Evolutionary conservation across 2,113 vertebrate genomes (phyloP).

Genomic region (Hippocampus mohnikei): DNA sequence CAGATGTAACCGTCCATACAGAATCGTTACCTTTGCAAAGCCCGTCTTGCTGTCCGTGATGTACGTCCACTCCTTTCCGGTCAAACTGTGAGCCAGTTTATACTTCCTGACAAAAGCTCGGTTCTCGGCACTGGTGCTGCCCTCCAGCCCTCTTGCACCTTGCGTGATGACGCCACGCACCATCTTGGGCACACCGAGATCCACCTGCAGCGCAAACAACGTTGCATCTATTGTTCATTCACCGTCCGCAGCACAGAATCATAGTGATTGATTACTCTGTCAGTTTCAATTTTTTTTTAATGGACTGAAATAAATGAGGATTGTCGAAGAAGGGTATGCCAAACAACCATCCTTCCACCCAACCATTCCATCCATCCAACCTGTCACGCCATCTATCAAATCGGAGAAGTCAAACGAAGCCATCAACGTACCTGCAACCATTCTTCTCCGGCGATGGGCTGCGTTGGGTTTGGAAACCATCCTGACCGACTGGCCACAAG

Average conservation of each 20-base stretch:
- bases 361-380: not conserved
- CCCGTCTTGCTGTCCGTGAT: slow-evolving; percentile 85
- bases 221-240: not conserved
- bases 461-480: slow-evolving; percentile 87
- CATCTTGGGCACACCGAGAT: slow-evolving; percentile 83
- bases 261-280: no score
- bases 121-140: slow-evolving; percentile 82
- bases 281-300: no score
- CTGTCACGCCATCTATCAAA: no score
- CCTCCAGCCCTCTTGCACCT: slow-evolving; percentile 89
- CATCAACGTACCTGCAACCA: slow-evolving; percentile 80
- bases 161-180: slow-evolving; percentile 92
- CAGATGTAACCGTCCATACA: not conserved
- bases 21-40: slow-evolving; percentile 82
- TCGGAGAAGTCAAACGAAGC: not conserved
- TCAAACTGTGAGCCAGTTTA: slow-evolving; percentile 90
- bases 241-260: no score
- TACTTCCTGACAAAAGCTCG: slow-evolving; percentile 94
- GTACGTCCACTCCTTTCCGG: slow-evolving; percentile 88
- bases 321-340: no score
- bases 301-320: no score
- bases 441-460: slow-evolving; percentile 87
- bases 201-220: slow-evolving; percentile 64
- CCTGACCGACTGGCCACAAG: slow-evolving; percentile 92
- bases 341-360: not conserved